Percentiles rank a stretch among this genome's conserved stretches.
These are phyloP conservation scores for Eulemur albifrons DNA, from an alignment of 2,797 vertebrate genomes.

Conservation along the genomic window DNA sequence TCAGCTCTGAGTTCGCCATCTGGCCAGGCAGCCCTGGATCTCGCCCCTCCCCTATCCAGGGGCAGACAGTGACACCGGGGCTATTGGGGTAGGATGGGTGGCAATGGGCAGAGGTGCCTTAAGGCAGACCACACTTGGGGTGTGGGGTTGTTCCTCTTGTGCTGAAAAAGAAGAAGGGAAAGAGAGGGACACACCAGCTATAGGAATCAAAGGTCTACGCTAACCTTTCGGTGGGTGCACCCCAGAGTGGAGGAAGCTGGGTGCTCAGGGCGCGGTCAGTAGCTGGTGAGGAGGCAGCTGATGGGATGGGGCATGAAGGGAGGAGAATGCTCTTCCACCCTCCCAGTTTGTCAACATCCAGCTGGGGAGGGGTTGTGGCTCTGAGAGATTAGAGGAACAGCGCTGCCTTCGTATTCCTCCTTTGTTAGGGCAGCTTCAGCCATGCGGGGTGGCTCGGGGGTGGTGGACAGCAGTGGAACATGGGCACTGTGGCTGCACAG, in stretches of 20 bases:
- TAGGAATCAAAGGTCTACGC: background rate
- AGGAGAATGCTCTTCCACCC: background rate
- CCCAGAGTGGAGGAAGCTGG: background rate
- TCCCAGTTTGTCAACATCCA: background rate
- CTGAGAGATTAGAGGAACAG: background rate
- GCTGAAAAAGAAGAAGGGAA: background rate
- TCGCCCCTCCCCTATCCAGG: background rate
- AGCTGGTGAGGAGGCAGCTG: background rate
- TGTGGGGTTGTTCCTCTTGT: background rate
- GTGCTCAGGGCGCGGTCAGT: background rate
- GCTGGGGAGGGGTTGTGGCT: background rate
- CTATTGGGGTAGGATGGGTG: no score
- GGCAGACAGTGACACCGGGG: background rate
- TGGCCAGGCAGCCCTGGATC: background rate
- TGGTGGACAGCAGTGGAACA: background rate
- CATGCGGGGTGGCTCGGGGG: background rate
- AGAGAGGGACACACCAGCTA: background rate
- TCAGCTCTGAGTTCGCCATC: background rate
- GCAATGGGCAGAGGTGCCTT: background rate
- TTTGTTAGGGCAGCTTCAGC: background rate
- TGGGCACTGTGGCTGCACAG: background rate
- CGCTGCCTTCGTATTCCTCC: background rate
- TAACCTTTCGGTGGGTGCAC: background rate
- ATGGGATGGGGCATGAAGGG: background rate
- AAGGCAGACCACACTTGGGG: background rate